phyloP scores from a whole-genome alignment of 2,797 vertebrate genomes.

The Austrolebias charrua region DNA sequence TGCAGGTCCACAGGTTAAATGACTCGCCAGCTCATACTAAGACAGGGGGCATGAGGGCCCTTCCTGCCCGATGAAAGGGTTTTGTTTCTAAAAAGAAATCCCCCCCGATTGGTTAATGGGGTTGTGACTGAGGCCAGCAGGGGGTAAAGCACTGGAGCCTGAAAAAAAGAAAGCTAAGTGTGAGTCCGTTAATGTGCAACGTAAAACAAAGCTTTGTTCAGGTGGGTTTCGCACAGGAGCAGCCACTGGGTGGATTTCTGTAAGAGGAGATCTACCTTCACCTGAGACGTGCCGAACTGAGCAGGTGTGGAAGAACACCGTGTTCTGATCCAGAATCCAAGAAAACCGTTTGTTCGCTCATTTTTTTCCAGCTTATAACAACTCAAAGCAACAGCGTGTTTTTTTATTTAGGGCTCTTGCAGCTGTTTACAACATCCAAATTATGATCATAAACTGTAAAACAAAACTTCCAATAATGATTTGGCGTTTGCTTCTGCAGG shows the following conservation, averaged over 20 bases:
- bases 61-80: conserved; percentile 43
- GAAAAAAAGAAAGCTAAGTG: background rate
- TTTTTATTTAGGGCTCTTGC: too few species aligned
- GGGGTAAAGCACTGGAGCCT: conserved; percentile 37
- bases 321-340: background rate
- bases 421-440: background rate
- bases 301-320: background rate
- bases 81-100: conserved; percentile 31
- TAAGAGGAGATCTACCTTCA: conserved; percentile 50
- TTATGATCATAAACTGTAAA: too few species aligned
- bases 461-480: too few species aligned
- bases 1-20: conserved; percentile 43
- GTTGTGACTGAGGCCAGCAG: conserved; percentile 48
- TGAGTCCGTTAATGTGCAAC: conserved; percentile 9
- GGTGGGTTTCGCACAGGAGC: conserved; percentile 28
- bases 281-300: conserved; percentile 20
- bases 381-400: too few species aligned
- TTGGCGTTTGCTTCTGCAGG: background rate
- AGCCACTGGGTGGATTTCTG: conserved; percentile 43
- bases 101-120: conserved; percentile 41
- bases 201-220: conserved; percentile 30
- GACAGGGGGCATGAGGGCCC: conserved; percentile 24
- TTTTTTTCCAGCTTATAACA: too few species aligned
- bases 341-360: too few species aligned
- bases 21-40: conserved; percentile 13